Percentiles rank a stretch among this genome's conserved stretches.
Conservation (phyloP, 53 echinoderm and acorn worm species). For the Astropecten irregularis region DNA sequence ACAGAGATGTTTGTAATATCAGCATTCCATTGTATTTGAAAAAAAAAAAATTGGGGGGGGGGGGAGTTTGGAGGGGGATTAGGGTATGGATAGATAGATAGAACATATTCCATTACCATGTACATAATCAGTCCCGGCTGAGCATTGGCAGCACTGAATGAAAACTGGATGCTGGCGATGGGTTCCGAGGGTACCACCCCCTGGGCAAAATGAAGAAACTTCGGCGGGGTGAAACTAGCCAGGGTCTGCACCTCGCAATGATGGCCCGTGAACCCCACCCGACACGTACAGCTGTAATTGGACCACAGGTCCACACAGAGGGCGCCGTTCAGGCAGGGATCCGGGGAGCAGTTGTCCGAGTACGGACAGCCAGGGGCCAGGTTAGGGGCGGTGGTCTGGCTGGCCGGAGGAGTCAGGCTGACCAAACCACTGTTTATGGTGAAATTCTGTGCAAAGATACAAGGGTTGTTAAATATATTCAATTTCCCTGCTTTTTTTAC, state of each 20-base stretch:
- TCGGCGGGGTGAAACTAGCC: slow-evolving; percentile 72
- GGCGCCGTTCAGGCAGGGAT: slow-evolving; percentile 81
- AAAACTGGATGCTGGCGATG: slow-evolving; percentile 67
- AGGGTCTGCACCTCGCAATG: slow-evolving; percentile 84
- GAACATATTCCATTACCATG: too few relatives aligned
- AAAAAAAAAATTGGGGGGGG: too few relatives aligned
- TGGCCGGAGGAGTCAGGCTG: slow-evolving; percentile 50
- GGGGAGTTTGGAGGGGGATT: too few relatives aligned
- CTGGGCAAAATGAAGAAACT: slow-evolving; percentile 81
- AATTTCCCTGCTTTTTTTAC: too few relatives aligned
- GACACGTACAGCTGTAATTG: slow-evolving; percentile 80
- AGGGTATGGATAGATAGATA: too few relatives aligned
- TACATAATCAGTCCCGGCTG: slow-evolving; percentile 87
- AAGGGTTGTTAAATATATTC: too few relatives aligned
- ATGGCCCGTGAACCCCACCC: slow-evolving; percentile 73
- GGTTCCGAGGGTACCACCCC: slow-evolving; percentile 25
- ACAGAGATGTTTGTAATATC: too few relatives aligned
- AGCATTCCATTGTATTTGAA: too few relatives aligned
- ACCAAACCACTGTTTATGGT: slow-evolving; percentile 57
- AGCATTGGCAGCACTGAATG: slow-evolving; percentile 69
- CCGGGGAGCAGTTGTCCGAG: slow-evolving; percentile 65
- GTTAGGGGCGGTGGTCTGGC: slow-evolving; percentile 1
- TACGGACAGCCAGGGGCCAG: slow-evolving; percentile 77
- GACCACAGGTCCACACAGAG: slow-evolving; percentile 84
- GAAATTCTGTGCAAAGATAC: slow-evolving; percentile 56